Conservation (phyloP, 23 tunicate genomes). For the Phallusia fumigata region DNA sequence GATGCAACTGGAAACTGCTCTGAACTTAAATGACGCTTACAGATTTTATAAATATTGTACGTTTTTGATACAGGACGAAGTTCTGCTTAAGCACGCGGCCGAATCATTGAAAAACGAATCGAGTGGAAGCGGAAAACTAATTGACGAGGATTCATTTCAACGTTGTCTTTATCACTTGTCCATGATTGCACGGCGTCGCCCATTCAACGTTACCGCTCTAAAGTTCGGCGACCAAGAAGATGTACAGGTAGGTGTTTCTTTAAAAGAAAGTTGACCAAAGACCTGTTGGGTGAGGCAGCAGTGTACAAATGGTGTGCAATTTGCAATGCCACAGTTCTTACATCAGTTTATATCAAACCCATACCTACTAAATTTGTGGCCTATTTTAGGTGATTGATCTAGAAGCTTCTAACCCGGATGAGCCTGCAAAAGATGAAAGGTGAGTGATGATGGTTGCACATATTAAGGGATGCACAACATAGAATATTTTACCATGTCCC, state of each 20-base stretch:
- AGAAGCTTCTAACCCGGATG: background rate
- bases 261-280: no score
- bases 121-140: background rate
- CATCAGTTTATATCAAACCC: no score
- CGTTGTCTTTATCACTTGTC: constrained; percentile 53
- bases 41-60: no score
- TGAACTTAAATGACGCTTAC: no score
- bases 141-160: constrained; percentile 66
- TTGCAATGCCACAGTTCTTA: no score
- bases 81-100: constrained; percentile 46
- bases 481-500: no score
- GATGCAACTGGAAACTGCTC: no score
- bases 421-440: background rate
- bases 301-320: no score
- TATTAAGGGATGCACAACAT: no score
- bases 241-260: constrained; percentile 1
- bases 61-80: constrained; percentile 32
- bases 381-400: constrained; percentile 12
- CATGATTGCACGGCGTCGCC: constrained; percentile 60
- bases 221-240: background rate
- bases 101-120: constrained; percentile 18
- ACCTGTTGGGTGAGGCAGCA: no score
- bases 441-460: no score
- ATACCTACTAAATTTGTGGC: no score
- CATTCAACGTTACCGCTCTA: constrained; percentile 33